These are phyloP conservation scores for Sinotaia quadrata DNA, from an alignment of 2,888 invertebrate species.

Conservation along the genomic window DNA sequence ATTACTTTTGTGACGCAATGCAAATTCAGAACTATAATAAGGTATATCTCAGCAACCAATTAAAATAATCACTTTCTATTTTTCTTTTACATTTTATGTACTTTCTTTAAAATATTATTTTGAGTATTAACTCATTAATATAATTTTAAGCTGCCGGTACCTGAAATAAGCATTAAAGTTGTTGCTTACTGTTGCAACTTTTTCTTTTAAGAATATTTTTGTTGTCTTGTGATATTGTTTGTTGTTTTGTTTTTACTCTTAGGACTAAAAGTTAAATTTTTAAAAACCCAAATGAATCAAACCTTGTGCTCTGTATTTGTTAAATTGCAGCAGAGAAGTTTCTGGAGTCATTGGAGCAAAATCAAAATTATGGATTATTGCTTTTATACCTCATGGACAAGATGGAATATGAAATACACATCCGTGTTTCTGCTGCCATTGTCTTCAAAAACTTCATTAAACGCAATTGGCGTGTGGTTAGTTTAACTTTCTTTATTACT, in stretches of 20 bases:
- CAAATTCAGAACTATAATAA: too few species aligned
- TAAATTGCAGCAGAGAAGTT: slow-evolving; percentile 87
- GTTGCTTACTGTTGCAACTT: too few species aligned
- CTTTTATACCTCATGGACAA: slow-evolving; percentile 89
- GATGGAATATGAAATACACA: slow-evolving; percentile 80
- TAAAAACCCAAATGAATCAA: neutral
- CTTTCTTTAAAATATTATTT: too few species aligned
- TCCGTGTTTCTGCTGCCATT: slow-evolving; percentile 91
- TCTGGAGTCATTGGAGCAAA: slow-evolving; percentile 89
- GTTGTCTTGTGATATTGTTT: neutral
- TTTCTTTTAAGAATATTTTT: too few species aligned
- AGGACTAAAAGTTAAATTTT: neutral
- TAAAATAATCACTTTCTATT: too few species aligned
- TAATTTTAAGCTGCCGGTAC: too few species aligned
- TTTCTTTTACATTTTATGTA: too few species aligned
- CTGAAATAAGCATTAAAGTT: too few species aligned
- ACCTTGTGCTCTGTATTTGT: slow-evolving; percentile 14
- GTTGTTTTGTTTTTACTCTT: neutral
- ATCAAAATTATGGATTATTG: slow-evolving; percentile 90
- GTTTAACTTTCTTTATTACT: too few species aligned
- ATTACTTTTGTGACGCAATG: too few species aligned
- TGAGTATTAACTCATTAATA: too few species aligned
- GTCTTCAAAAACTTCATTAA: slow-evolving; percentile 98
- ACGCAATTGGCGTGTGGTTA: slow-evolving; percentile 84
- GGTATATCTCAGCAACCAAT: too few species aligned